phyloP scores from a whole-genome alignment of 2,888 invertebrate species.

The Melanotus villosus region DNA sequence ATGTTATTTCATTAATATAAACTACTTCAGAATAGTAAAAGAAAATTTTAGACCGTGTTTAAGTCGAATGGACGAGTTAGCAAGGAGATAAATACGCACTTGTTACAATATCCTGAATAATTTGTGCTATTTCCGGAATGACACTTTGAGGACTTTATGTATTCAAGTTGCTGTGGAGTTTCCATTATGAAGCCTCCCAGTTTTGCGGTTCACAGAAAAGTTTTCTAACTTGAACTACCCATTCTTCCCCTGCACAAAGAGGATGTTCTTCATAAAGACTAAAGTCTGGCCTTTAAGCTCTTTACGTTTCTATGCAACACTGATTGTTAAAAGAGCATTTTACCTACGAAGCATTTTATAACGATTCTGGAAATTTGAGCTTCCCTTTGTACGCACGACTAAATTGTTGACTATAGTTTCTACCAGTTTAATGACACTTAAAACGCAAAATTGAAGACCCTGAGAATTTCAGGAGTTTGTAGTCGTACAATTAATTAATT shows the following conservation, averaged over 20 bases:
- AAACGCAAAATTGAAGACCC: neutral
- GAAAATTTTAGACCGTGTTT: too few species aligned
- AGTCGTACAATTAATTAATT: slow-evolving; percentile 17
- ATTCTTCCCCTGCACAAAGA: slow-evolving; percentile 11
- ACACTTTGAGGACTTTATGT: neutral
- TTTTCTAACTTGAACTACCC: slow-evolving; percentile 13
- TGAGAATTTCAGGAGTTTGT: slow-evolving; percentile 4
- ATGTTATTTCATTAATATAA: too few species aligned
- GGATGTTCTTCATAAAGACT: neutral
- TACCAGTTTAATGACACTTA: neutral
- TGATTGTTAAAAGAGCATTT: slow-evolving; percentile 29
- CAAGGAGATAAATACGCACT: too few species aligned
- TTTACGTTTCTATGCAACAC: slow-evolving; percentile 7
- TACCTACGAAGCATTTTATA: slow-evolving; percentile 5
- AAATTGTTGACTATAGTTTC: neutral
- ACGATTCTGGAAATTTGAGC: neutral
- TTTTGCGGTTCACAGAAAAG: slow-evolving; percentile 5
- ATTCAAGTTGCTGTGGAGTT: neutral
- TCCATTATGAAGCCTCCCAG: neutral
- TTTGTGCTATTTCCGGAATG: neutral
- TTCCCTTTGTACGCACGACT: neutral
- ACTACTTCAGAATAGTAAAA: too few species aligned
- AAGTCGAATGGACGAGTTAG: too few species aligned
- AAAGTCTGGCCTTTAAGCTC: neutral
- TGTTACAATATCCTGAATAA: too few species aligned